Evolutionary conservation across 37 sponge, comb jelly and placozoan genomes (phyloP), one percentile per base, ranked within the genome.

Genomic region (Diacarnus erythraeanus): DNA sequence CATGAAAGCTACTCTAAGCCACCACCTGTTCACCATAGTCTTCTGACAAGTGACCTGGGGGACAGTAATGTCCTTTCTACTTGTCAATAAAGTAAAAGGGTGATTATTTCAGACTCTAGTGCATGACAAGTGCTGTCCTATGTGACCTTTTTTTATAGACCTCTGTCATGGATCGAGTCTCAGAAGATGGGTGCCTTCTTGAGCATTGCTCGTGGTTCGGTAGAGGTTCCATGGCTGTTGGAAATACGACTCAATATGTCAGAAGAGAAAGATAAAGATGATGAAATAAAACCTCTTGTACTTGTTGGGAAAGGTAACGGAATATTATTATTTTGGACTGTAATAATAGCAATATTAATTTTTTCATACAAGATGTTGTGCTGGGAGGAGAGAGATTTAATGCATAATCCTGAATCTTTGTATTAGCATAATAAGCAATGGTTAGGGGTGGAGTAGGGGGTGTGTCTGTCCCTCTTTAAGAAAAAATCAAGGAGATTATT

Each of bases 221-320:
- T 41, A n/a, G 90, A 92, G 80, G 75, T 47, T 25, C 98, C 98
- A 42, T 83, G 84, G 77, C 57, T 97, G 21, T 81, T 97, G 38
- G 95, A 92, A 72, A 30, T 95, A 21, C 57, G 76, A 15, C 94
- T 94, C 77, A 84, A 77, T 64, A 22, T 20, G 12, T 23, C 43
- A 42, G 35, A 47, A 15, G 17, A 54, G 20, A 34, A 29, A 29
- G 20, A 54, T 30, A 0, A 4, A 38, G 39, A 60, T 21, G 54
- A 33, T 3, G 75, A 29, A 4, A 35, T 31, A 15, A 35, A 71
- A 9, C 87, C 88, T 4, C 31, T 90, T 27, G 91, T 80, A 37
- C 60, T 96, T 27, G 94, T 96, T 61, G 97, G 97, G 31, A 96
- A 96, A 88, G 97, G 94, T 94, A n/a, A n/a, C n/a, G n/a, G n/a